Base-by-base conservation (phyloP, 1,140 invertebrate genomes). In the Neuroterus valhalla region DNA sequence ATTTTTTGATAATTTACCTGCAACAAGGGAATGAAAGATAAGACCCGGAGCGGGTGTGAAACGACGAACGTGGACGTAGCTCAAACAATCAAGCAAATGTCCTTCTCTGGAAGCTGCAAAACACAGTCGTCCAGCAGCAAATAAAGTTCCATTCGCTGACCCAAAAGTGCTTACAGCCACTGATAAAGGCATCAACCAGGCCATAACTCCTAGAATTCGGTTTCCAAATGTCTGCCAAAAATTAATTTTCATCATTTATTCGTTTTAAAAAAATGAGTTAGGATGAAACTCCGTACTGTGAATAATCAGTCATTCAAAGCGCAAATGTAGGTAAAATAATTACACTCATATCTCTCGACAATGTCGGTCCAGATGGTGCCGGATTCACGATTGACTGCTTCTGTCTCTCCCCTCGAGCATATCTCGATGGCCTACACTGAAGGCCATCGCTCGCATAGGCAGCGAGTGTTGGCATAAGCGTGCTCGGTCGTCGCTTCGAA, bases 91-190 rank as follows among this genome's bases (percentile, higher is more conserved):
- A 77, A 98, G 92, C 66, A 99, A 91, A 88, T 99, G 98, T 71
- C 97, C 97, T 89, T 99, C 96, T 71, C 96, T 93, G 70, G 97
- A 98, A 23, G 97, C 98, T 43, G 97, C 97, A 87, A 98, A 99
- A 87, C 97, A 98, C 68, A 98, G 91, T 92, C 96, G 93, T 88
- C 96, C 96, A 70, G 96, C 95, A 21, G 95, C 95, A 85, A 99
- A 98, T 21, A 99, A 92, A 5, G 98, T 98, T 71, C 98, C 98
- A 88, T 99, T 99, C 23, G 98, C 97, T 19, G 97, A 98, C 55
- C 98, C 98, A 90, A 99, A 98, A 1, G 97, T 98, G 43, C 97
- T 98, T 72, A 99, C 95, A 6, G 97, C 97, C 19, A 99, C 98
- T 62, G 97, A 97, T 10, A 98, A 89, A 2, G 97, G 97, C 95